Percentiles rank a stretch among this genome's conserved stretches.
These are phyloP conservation scores for Carassius gibelio DNA, from an alignment of 2,113 vertebrate species.

Conservation along the genomic window DNA sequence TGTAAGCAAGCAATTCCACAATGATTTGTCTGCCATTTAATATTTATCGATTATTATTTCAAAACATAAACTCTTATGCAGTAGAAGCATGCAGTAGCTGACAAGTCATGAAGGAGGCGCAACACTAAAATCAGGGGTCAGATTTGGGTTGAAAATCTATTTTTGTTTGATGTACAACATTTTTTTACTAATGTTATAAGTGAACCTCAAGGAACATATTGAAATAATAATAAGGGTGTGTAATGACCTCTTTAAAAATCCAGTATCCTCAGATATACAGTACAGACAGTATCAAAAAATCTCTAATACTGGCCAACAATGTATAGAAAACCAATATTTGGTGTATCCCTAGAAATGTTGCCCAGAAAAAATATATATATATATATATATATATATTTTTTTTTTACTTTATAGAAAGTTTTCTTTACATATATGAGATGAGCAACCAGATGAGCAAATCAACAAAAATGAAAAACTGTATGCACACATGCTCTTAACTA, in stretches of 20 bases:
- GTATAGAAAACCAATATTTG: neutral
- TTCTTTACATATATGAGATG: neutral
- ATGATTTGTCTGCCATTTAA: neutral
- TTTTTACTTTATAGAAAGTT: neutral
- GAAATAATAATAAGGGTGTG: neutral
- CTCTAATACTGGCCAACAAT: neutral
- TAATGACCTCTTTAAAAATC: neutral
- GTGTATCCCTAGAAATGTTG: neutral
- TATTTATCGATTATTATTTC: neutral
- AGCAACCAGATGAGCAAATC: constrained; percentile 34
- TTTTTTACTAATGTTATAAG: neutral
- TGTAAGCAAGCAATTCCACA: neutral
- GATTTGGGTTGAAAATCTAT: neutral
- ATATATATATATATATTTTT: too few species aligned
- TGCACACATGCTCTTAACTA: neutral
- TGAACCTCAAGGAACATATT: neutral
- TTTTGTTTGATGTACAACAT: neutral
- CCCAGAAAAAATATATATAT: too few species aligned
- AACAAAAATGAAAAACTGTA: neutral
- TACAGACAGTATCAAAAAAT: neutral
- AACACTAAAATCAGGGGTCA: neutral
- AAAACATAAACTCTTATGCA: neutral
- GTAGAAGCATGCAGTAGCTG: too few species aligned
- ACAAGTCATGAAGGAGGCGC: neutral
- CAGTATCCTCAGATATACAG: neutral